These are phyloP conservation scores for Oncorhynchus gorbuscha DNA, from an alignment of 2,113 vertebrate species.

Conservation along the genomic window DNA sequence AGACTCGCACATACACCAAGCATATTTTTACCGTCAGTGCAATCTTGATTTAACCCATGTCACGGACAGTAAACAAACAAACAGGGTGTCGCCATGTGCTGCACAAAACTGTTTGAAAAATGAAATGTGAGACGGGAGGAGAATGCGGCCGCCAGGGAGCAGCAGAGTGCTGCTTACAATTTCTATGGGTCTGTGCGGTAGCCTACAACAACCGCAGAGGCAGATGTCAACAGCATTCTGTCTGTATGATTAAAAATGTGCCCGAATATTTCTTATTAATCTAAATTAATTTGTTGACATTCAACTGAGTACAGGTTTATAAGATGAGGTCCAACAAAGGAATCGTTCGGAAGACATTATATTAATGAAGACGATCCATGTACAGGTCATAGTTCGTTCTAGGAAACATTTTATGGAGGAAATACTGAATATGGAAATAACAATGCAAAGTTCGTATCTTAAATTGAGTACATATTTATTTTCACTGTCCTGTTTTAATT, in stretches of 20 bases:
- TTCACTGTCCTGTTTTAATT: background rate
- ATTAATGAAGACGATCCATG: background rate
- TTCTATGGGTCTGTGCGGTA: too few species aligned
- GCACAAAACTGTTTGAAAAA: constrained; percentile 63
- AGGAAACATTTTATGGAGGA: background rate
- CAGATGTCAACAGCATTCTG: background rate
- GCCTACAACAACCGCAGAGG: background rate
- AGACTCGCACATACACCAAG: background rate
- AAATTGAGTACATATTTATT: background rate
- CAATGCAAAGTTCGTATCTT: background rate
- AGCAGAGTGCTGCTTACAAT: constrained; percentile 4
- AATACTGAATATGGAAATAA: background rate
- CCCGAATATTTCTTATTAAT: background rate
- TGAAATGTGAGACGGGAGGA: constrained; percentile 17
- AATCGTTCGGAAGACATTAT: background rate
- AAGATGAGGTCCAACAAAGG: too few species aligned
- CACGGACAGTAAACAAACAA: constrained; percentile 68
- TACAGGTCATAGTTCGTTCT: background rate
- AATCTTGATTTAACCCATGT: constrained; percentile 44
- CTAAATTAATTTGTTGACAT: background rate
- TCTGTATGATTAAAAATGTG: background rate
- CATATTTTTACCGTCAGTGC: constrained; percentile 20
- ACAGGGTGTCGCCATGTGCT: constrained; percentile 66
- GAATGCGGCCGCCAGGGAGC: constrained; percentile 60
- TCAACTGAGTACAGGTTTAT: background rate